Conservation (phyloP, 2,888 invertebrate genomes). For the Dioctria linearis region DNA sequence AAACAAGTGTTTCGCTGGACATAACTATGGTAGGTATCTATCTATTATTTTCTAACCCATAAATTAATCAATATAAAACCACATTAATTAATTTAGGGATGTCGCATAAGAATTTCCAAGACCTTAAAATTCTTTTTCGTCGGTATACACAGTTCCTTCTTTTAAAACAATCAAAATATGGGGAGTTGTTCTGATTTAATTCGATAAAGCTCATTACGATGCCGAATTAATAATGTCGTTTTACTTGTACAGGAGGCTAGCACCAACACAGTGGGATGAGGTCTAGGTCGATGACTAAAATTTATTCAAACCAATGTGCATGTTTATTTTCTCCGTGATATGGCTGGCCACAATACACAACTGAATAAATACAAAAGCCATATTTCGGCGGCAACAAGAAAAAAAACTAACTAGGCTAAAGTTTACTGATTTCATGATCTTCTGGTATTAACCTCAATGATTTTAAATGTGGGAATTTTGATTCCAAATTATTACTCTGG, state of each 20-base stretch:
- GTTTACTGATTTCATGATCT: conserved; percentile 33
- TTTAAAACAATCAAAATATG: background rate
- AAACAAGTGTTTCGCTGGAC: too few species aligned
- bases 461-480: conserved; percentile 30
- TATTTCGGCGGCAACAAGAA: too few species aligned
- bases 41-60: too few species aligned
- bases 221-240: conserved; percentile 8
- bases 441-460: conserved; percentile 39
- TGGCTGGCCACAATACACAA: background rate
- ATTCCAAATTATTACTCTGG: conserved; percentile 23
- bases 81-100: too few species aligned
- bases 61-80: too few species aligned
- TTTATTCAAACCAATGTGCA: background rate
- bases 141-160: too few species aligned
- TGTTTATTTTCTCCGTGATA: background rate
- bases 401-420: background rate
- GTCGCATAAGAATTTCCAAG: too few species aligned
- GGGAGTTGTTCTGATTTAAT: conserved; percentile 11
- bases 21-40: too few species aligned
- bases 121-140: too few species aligned
- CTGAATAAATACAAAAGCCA: background rate
- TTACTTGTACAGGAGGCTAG: background rate
- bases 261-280: background rate
- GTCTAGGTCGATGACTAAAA: background rate
- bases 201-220: conserved; percentile 51